Evolutionary conservation across 1,140 invertebrate genomes (phyloP).

Genomic region (Polyergus mexicanus): DNA sequence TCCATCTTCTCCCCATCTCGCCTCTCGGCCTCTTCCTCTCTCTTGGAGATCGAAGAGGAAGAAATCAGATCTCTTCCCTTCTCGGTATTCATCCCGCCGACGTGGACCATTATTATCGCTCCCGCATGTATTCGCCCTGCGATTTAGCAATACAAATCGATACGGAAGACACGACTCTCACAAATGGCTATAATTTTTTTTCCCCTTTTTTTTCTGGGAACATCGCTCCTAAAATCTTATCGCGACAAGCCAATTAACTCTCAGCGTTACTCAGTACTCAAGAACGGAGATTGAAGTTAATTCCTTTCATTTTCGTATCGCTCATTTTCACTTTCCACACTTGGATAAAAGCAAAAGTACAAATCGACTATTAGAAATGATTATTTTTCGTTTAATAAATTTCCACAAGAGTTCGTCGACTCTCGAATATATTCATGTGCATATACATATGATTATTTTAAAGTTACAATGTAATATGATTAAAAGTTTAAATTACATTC

Average conservation of each 20-base stretch:
- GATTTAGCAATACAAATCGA: conserved; percentile 52
- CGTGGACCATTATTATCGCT: conserved; percentile 57
- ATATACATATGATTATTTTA: background rate
- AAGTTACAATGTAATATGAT: background rate
- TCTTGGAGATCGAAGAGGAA: background rate
- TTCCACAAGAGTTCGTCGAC: background rate
- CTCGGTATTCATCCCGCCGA: conserved; percentile 13
- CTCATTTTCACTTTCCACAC: conserved; percentile 21
- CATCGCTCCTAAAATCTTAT: background rate
- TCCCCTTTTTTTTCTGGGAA: background rate
- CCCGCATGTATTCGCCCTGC: conserved; percentile 5
- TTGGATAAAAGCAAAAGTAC: conserved; percentile 21
- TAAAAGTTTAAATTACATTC: conserved; percentile 23
- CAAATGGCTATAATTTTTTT: background rate
- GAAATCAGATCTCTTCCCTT: conserved; percentile 51
- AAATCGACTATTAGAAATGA: background rate
- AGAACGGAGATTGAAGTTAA: background rate
- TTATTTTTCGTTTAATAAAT: background rate
- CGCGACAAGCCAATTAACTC: background rate
- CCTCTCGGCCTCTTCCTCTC: background rate
- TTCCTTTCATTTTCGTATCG: background rate
- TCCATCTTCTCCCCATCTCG: background rate
- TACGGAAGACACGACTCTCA: conserved; percentile 5
- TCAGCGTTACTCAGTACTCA: background rate
- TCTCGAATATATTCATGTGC: background rate